Evolutionary conservation across 2,888 invertebrate species (phyloP), one percentile per base, ranked within the genome.

Genomic region (Patella depressa): DNA sequence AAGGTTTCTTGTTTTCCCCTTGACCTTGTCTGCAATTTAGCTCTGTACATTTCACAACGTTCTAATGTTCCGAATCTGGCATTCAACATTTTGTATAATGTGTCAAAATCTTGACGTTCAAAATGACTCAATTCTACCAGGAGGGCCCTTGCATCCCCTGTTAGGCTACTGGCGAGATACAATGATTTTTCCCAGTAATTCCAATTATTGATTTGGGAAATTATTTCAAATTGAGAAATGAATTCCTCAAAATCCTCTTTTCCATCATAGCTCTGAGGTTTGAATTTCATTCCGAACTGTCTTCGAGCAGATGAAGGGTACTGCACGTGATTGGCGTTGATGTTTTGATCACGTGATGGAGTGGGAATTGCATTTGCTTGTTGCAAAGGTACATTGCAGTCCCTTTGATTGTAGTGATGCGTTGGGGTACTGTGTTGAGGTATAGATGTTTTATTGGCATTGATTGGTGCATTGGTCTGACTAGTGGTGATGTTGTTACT

Each of bases 171-270:
- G 9, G 65, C 65, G 65, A 65, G 65, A 12, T 65, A 65, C n/a
- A 65, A 24, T 2, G 65, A 65, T 24, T 65, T 65, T 65, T 65
- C 65, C 24, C 65, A 24, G 65, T 65, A 65, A 24, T 65, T 65
- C 65, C 65, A 65, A 19, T 65, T n/a, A 65, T 65, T 65, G 19
- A 65, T 65, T 65, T 65, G 7, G 1, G 65, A 15, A 65, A 65
- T 65, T 2, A 65, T 65, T 65, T 65, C 65, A 65, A 65, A 65
- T 65, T 65, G 65, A 24, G 65, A 65, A 65, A 65, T 24, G 19
- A 19, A 65, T 19, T 65, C 65, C 19, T 59, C 59, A 59, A 59
- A 59, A 59, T 59, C 59, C 65, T n/a, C 11, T 9, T 9, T 19
- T 11, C 65, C 65, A 19, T 65, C 65, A 65, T 65, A 65, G n/a